Percentiles rank a stretch among this genome's conserved stretches.
Conservation (phyloP, 2,888 invertebrate genomes). For the Leucoma salicis region DNA sequence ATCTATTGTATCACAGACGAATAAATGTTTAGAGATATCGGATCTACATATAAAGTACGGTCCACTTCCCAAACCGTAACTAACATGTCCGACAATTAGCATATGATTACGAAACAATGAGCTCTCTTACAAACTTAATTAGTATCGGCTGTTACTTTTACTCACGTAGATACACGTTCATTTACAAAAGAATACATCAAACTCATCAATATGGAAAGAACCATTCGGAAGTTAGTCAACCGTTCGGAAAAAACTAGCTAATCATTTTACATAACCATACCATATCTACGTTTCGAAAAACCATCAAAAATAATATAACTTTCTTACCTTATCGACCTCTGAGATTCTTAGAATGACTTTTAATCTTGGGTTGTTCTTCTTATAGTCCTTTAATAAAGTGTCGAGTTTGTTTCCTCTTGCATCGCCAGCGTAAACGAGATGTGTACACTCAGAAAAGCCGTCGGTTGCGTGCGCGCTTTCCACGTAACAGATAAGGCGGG, state of each 20-base stretch:
- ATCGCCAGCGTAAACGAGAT: conserved; percentile 73
- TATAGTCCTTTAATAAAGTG: conserved; percentile 68
- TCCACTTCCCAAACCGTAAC: conserved; percentile 25
- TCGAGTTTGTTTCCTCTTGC: conserved; percentile 71
- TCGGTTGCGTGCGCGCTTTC: conserved; percentile 53
- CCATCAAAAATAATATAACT: background rate
- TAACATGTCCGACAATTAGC: conserved; percentile 35
- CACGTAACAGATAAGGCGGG: conserved; percentile 73
- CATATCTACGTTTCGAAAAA: too few relatives aligned
- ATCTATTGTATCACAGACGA: background rate
- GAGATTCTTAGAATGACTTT: conserved; percentile 80
- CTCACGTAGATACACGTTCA: conserved; percentile 23
- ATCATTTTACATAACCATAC: conserved; percentile 28
- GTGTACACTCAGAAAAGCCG: conserved; percentile 73
- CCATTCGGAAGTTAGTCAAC: conserved; percentile 28
- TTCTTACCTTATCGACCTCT: conserved; percentile 82
- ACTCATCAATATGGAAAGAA: conserved; percentile 36
- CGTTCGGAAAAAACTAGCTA: conserved; percentile 23
- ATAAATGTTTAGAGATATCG: background rate
- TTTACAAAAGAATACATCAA: conserved; percentile 33
- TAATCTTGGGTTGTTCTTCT: conserved; percentile 70
- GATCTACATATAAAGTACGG: conserved; percentile 15
- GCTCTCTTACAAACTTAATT: conserved; percentile 38
- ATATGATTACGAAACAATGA: conserved; percentile 35
- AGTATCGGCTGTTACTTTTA: conserved; percentile 49